Evolutionary conservation across 2,888 invertebrate species (phyloP).

Genomic region (Eilema caniola): DNA sequence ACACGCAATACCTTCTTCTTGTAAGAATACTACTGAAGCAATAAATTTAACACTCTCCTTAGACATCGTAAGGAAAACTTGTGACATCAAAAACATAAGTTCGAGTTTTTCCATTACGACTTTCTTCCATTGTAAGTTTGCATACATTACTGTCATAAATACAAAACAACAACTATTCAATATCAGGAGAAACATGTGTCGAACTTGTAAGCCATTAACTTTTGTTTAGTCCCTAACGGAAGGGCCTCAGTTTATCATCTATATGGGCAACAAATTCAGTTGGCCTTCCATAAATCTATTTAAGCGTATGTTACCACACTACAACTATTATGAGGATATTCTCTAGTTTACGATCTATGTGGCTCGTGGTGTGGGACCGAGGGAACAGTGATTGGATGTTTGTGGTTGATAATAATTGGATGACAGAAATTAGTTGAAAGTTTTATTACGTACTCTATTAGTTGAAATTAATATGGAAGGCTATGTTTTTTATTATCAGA

Average conservation of each 20-base stretch:
- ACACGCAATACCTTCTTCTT: too few relatives aligned
- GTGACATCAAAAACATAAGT: neutral
- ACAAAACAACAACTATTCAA: conserved; percentile 40
- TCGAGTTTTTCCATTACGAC: neutral
- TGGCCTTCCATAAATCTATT: conserved; percentile 58
- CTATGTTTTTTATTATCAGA: neutral
- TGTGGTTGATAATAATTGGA: neutral
- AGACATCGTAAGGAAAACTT: neutral
- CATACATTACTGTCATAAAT: neutral
- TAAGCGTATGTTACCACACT: conserved; percentile 43
- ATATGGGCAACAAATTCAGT: conserved; percentile 59
- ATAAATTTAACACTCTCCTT: neutral
- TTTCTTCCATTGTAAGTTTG: neutral
- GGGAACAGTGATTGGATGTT: neutral
- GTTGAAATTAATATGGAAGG: neutral
- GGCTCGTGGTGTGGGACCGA: neutral
- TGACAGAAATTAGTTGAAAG: neutral
- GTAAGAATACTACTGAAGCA: too few relatives aligned
- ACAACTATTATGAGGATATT: conserved; percentile 38
- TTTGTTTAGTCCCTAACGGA: conserved; percentile 52
- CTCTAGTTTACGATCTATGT: conserved; percentile 16
- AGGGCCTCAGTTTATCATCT: conserved; percentile 59
- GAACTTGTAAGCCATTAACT: conserved; percentile 61
- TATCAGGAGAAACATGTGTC: conserved; percentile 45
- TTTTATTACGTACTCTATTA: neutral